Conservation (phyloP, 2,113 vertebrate genomes). For the Cyanoderma ruficeps region DNA sequence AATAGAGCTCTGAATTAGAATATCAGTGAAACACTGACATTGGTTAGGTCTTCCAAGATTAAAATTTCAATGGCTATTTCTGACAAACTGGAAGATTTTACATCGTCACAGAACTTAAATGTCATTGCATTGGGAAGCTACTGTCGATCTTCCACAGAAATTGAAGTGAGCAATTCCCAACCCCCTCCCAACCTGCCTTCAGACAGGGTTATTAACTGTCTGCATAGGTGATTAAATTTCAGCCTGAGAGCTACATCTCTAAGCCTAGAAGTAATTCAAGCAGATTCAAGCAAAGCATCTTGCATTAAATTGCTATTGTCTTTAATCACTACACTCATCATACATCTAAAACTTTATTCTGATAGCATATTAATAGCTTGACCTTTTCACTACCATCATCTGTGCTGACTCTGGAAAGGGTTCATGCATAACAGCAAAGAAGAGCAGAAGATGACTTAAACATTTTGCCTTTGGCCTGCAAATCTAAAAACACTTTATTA, state of each 20-base stretch:
- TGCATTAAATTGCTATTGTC: not conserved
- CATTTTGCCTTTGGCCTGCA: not conserved
- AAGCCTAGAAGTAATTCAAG: slow-evolving; percentile 32
- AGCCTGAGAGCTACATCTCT: not conserved
- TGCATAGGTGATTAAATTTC: slow-evolving; percentile 21
- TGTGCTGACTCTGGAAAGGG: not conserved
- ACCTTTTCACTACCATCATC: slow-evolving; percentile 19
- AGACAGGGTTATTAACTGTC: slow-evolving; percentile 33
- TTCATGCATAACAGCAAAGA: not conserved
- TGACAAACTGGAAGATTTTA: not conserved
- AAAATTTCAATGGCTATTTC: not conserved
- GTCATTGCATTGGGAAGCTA: not conserved
- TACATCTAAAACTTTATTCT: slow-evolving; percentile 4
- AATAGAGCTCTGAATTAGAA: not conserved
- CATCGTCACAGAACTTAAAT: not conserved
- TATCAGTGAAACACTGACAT: not conserved
- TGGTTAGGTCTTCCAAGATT: not conserved
- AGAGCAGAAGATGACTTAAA: not conserved
- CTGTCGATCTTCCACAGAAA: not conserved
- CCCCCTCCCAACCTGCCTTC: not conserved
- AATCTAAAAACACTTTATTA: not conserved
- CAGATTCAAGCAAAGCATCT: slow-evolving; percentile 2
- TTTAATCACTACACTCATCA: slow-evolving; percentile 1
- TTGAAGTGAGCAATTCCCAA: not conserved
- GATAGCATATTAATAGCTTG: slow-evolving; percentile 8